These are phyloP conservation scores for Zosterops lateralis DNA, from an alignment of 2,113 vertebrate genomes.

Conservation along the genomic window DNA sequence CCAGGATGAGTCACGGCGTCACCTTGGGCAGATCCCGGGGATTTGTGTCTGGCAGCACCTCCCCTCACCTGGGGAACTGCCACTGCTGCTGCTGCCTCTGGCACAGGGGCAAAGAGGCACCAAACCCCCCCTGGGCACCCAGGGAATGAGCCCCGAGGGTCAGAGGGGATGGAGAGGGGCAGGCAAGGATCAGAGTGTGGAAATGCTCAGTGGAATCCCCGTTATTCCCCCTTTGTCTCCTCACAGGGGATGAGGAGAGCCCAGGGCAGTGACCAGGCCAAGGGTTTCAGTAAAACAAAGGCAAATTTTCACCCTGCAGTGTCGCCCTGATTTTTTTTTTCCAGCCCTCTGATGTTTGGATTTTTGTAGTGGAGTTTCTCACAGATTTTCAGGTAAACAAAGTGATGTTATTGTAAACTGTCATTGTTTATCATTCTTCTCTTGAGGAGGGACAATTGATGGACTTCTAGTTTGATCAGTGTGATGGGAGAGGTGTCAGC, in stretches of 20 bases:
- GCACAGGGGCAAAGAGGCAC: background rate
- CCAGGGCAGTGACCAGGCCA: background rate
- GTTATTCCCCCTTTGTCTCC: fast-evolving
- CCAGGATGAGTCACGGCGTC: background rate
- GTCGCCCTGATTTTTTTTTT: too few relatives aligned
- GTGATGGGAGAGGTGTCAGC: too few relatives aligned
- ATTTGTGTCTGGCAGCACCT: background rate
- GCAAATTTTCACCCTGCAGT: background rate
- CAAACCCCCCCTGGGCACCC: background rate
- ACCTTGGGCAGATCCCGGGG: background rate
- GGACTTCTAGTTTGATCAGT: too few relatives aligned
- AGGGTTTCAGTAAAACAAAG: background rate
- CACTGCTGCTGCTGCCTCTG: background rate
- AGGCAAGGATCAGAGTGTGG: background rate
- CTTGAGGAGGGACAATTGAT: too few relatives aligned
- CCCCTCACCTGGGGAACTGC: background rate
- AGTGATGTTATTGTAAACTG: too few relatives aligned
- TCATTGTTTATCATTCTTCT: too few relatives aligned
- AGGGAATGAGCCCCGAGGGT: background rate
- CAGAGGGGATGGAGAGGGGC: background rate
- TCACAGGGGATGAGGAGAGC: background rate
- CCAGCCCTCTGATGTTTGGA: too few relatives aligned
- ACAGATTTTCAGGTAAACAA: too few relatives aligned
- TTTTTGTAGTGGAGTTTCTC: too few relatives aligned
- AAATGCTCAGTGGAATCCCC: background rate